A percentile compares a stretch with the other conserved stretches of the same genome.
These are phyloP conservation scores for Zygogramma bicolorata DNA, from an alignment of 2,888 invertebrate genomes.

Conservation along the genomic window DNA sequence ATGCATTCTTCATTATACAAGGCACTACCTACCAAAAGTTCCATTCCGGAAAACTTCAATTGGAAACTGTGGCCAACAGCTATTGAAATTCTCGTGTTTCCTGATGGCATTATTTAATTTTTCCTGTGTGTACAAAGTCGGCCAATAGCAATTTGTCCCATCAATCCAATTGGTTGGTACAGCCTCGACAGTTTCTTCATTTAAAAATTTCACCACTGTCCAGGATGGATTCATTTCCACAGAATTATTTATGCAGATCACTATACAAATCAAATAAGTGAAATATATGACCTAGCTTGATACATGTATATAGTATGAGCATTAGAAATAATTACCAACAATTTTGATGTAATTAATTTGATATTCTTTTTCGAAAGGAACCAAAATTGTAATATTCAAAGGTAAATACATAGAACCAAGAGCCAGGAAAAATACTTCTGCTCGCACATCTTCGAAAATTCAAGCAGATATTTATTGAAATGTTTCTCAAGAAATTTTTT, in stretches of 20 bases:
- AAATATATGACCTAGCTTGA: not conserved
- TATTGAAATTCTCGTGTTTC: not conserved
- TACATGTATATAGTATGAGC: no score
- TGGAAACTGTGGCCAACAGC: not conserved
- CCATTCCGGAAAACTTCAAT: not conserved
- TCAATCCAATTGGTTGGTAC: not conserved
- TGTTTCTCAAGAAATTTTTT: no score
- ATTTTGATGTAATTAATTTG: no score
- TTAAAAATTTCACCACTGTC: not conserved
- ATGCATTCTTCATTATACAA: not conserved
- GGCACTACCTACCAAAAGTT: not conserved
- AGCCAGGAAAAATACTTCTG: no score
- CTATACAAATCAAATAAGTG: not conserved
- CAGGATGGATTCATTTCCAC: not conserved
- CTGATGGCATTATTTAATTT: not conserved
- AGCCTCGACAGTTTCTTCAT: not conserved
- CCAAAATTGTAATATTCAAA: no score
- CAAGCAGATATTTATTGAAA: no score
- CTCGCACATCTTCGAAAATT: no score
- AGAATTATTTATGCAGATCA: no score
- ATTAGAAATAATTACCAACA: no score
- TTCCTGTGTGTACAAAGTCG: not conserved
- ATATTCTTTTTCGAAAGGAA: no score
- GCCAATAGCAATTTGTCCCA: not conserved
- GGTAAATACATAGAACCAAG: no score